These are phyloP conservation scores for Numenius phaeopus DNA, from an alignment of 2,797 vertebrate species.

Conservation along the genomic window DNA sequence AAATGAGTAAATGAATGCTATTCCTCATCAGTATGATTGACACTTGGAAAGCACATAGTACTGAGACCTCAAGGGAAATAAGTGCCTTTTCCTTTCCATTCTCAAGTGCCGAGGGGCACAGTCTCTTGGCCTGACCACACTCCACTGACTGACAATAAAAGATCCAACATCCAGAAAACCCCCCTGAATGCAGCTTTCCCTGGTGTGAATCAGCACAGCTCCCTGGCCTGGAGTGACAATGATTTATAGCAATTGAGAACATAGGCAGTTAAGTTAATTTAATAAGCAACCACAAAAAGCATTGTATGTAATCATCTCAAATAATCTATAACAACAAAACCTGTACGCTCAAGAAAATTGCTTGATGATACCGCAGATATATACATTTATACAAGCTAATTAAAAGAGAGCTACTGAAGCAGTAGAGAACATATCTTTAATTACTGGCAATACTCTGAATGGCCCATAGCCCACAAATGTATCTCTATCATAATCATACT, in stretches of 20 bases:
- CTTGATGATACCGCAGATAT: conserved; percentile 55
- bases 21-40: neutral
- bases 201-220: neutral
- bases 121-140: neutral
- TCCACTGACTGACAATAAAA: neutral
- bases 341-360: conserved; percentile 36
- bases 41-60: neutral
- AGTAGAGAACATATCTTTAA: conserved; percentile 30
- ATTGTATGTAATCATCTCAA: conserved; percentile 4
- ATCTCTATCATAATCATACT: conserved; percentile 44
- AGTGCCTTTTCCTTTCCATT: neutral
- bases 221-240: neutral
- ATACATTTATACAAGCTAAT: conserved; percentile 49
- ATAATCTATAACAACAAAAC: conserved; percentile 56
- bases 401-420: conserved; percentile 47
- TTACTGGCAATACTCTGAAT: conserved; percentile 38
- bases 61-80: neutral
- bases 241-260: conserved; percentile 15
- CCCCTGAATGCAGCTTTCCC: neutral
- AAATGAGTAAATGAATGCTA: neutral
- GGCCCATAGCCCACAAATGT: conserved; percentile 45
- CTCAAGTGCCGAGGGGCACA: neutral
- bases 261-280: conserved; percentile 23
- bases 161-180: neutral
- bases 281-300: conserved; percentile 39